These are phyloP conservation scores for Parnassius smintheus DNA, from an alignment of 2,888 invertebrate species.

Conservation along the genomic window DNA sequence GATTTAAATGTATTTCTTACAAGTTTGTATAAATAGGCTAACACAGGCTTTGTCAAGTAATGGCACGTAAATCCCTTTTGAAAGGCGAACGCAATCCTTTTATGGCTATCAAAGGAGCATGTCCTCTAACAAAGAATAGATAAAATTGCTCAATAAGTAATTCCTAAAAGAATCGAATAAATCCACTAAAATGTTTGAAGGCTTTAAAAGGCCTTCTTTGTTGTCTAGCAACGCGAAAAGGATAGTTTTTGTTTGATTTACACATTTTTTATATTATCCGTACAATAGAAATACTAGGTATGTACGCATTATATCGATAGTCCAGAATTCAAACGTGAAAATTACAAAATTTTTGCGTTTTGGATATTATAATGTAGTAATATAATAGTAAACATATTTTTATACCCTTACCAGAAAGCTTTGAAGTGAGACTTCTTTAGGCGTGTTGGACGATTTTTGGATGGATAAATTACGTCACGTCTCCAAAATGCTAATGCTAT, in stretches of 20 bases:
- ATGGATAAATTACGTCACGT: too few relatives aligned
- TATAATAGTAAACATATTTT: too few relatives aligned
- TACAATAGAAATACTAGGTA: too few relatives aligned
- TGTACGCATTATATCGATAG: too few relatives aligned
- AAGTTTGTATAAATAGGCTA: slow-evolving; percentile 32
- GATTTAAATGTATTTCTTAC: not conserved
- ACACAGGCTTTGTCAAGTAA: slow-evolving; percentile 43
- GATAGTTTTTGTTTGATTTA: slow-evolving; percentile 33
- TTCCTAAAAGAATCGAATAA: slow-evolving; percentile 54
- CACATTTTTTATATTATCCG: too few relatives aligned
- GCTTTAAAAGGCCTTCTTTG: slow-evolving; percentile 59
- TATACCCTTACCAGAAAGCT: too few relatives aligned
- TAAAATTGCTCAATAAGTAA: slow-evolving; percentile 55
- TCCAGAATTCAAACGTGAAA: too few relatives aligned
- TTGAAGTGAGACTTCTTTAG: too few relatives aligned
- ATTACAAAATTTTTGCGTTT: too few relatives aligned
- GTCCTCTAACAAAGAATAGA: slow-evolving; percentile 52
- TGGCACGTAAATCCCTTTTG: slow-evolving; percentile 51
- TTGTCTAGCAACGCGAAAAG: slow-evolving; percentile 39
- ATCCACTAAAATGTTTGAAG: slow-evolving; percentile 57
- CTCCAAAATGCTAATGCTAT: too few relatives aligned
- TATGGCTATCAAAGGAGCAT: slow-evolving; percentile 55
- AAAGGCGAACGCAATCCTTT: slow-evolving; percentile 53
- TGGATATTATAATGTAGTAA: too few relatives aligned
- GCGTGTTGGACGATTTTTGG: too few relatives aligned